Evolutionary conservation across 2,888 invertebrate species (phyloP), one percentile per base, ranked within the genome.

Genomic region (Monochamus alternatus): DNA sequence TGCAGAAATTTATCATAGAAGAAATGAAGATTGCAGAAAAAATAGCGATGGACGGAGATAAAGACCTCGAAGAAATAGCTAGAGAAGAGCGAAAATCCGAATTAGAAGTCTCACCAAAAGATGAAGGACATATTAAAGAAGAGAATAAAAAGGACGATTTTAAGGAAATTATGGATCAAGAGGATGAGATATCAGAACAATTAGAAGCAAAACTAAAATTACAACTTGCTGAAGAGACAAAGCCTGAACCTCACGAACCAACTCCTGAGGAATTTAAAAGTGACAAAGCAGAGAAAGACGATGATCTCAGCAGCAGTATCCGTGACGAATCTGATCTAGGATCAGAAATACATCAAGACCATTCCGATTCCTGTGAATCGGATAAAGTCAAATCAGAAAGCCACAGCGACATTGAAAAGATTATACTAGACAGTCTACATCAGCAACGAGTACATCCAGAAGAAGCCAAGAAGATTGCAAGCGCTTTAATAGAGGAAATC

Each of bases 401-500:
- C 81, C 87, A 89, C 67, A 87, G 86, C 51, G 88, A 89, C 75
- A 89, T 89, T 12, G 87, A 89, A 83, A 87, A 86, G 78, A 86
- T 88, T 10, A 88, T 88, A 47, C 78, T 89, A 44, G 89, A 89
- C 77, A 89, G 88, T 78, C 83, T 89, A 43, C 87, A 88, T 22
- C 87, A 88, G 38, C 88, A 89, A 81, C 88, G 87, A 82, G 88
- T 90, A 47, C 89, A 89, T 63, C 88, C 89, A 22, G 89, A 90
- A 67, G 91, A 91, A 82, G 91, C 91, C 0, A 88, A 89, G 83
- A 86, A 87, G 74, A 89, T 91, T 52, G 91, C 91, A 2, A 88
- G 89, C 77, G 89, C 90, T 79, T 84, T 91, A 67, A 87, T 92
- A 2, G 89, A 89, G 73, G 90, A 91, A 83, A 91, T 91, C 76